phyloP scores from a whole-genome alignment of 2,113 vertebrate species.

The Dipodomys spectabilis region DNA sequence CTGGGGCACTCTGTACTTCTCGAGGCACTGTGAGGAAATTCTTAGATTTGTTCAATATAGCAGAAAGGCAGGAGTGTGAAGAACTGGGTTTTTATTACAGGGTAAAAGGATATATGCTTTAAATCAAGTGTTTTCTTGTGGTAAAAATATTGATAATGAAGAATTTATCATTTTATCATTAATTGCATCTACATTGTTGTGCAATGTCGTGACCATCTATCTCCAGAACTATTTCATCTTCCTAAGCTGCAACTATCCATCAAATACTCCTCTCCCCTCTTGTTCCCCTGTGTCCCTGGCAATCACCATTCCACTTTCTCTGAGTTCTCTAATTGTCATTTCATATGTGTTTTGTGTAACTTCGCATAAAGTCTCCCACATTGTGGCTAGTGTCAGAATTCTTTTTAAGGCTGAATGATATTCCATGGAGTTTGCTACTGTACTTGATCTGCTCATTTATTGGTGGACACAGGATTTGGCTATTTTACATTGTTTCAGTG shows the following conservation, averaged over 20 bases:
- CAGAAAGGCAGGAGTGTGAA: too few relatives aligned
- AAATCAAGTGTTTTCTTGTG: neutral
- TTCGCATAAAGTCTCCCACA: neutral
- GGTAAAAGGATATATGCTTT: neutral
- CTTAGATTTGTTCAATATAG: fast-evolving
- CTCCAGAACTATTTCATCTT: neutral
- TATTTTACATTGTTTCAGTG: neutral
- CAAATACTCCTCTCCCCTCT: neutral
- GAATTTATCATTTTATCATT: neutral
- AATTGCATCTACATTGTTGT: too few relatives aligned
- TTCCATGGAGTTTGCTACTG: fast-evolving
- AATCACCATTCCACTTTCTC: neutral
- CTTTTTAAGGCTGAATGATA: neutral
- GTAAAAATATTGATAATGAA: neutral
- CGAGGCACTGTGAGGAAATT: too few relatives aligned
- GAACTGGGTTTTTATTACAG: neutral
- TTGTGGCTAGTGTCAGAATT: neutral
- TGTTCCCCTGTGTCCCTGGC: neutral
- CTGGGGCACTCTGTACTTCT: too few relatives aligned
- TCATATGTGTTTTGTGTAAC: neutral
- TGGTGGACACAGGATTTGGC: neutral
- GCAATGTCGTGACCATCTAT: too few relatives aligned
- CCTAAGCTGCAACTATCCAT: neutral
- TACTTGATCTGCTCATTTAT: fast-evolving
- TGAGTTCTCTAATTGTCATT: neutral